Percentiles rank a stretch among this genome's conserved stretches.
phyloP scores from a whole-genome alignment of 2,888 invertebrate genomes.

The Synergus itoensis region DNA sequence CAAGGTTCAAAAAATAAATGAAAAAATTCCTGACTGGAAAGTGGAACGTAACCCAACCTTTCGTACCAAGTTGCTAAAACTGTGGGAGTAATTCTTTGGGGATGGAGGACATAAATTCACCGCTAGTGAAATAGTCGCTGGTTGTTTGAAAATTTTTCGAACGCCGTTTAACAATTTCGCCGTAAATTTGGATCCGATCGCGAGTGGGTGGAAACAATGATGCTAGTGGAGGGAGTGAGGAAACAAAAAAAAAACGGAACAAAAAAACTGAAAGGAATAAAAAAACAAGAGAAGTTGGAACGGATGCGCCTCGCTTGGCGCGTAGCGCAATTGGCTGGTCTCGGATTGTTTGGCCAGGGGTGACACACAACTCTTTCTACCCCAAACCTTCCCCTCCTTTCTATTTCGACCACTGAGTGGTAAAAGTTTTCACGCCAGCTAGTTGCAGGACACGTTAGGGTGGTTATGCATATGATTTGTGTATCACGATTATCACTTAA shows the following conservation, averaged over 20 bases:
- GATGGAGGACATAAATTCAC: background rate
- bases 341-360: constrained; percentile 56
- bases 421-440: constrained; percentile 50
- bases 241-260: constrained; percentile 30
- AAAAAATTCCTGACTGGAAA: background rate
- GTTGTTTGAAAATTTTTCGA: constrained; percentile 67
- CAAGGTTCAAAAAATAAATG: background rate
- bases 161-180: constrained; percentile 68
- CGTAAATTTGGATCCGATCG: constrained; percentile 61
- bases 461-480: constrained; percentile 50
- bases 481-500: constrained; percentile 44
- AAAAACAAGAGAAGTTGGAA: constrained; percentile 44
- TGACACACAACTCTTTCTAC: constrained; percentile 48
- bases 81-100: background rate
- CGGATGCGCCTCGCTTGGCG: constrained; percentile 50
- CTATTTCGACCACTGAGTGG: background rate
- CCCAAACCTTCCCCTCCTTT: background rate
- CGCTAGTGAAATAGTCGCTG: constrained; percentile 51
- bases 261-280: constrained; percentile 28
- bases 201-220: constrained; percentile 55
- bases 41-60: background rate
- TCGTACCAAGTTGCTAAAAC: background rate
- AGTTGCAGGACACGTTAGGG: constrained; percentile 37
- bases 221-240: constrained; percentile 46
- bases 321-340: constrained; percentile 57